Percentiles rank a stretch among this genome's conserved stretches.
phyloP scores from a whole-genome alignment of 2,113 vertebrate genomes.

The Nyctereutes procyonoides region DNA sequence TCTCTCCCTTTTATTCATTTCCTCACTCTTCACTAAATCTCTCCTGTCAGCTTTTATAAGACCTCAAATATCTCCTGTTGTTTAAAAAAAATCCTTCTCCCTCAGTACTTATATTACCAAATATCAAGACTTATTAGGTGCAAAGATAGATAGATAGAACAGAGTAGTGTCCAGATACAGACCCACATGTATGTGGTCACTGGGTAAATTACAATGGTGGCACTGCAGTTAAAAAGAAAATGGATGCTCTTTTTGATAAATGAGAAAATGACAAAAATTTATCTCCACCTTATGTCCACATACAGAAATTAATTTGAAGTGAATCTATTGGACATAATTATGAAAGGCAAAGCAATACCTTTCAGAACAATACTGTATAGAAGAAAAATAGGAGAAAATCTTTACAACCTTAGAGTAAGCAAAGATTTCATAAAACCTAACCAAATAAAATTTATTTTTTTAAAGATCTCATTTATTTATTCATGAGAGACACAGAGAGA shows the following conservation, averaged over 20 bases:
- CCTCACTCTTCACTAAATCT: neutral
- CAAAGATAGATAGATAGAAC: neutral
- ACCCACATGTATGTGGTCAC: neutral
- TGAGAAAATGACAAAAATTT: neutral
- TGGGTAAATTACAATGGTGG: neutral
- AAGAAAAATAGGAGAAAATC: neutral
- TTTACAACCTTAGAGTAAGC: constrained; percentile 27
- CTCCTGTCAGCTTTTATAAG: neutral
- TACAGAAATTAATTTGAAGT: neutral
- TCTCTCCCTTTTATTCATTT: neutral
- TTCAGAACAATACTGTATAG: neutral
- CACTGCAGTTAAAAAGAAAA: neutral
- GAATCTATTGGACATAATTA: neutral
- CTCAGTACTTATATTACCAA: neutral
- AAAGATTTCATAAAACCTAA: constrained; percentile 37
- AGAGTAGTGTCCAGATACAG: neutral
- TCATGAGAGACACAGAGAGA: no score
- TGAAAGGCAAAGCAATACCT: neutral
- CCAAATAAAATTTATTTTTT: neutral
- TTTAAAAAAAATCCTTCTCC: neutral
- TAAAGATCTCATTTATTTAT: no score
- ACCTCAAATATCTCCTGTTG: neutral
- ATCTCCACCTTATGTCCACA: neutral
- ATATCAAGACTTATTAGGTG: neutral
- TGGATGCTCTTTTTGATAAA: neutral